phyloP scores from a whole-genome alignment of 2,888 invertebrate genomes.

The Napeogenes sylphis region DNA sequence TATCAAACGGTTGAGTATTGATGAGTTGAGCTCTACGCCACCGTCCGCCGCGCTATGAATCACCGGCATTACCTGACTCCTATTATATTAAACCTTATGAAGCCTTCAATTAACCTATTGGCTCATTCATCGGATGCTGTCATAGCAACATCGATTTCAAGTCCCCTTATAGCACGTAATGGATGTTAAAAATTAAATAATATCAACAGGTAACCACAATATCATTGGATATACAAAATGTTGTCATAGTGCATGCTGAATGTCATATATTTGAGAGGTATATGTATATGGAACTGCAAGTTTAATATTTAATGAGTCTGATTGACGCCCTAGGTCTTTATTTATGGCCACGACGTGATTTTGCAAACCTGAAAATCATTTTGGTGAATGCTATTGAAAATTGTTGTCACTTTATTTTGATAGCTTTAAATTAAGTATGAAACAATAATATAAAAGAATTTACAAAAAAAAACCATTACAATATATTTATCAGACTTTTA shows the following conservation, averaged over 20 bases:
- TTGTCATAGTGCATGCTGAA: slow-evolving; percentile 20
- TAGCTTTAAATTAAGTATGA: background rate
- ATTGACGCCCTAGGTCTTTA: slow-evolving; percentile 36
- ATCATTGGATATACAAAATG: slow-evolving; percentile 11
- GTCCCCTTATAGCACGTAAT: slow-evolving; percentile 13
- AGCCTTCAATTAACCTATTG: background rate
- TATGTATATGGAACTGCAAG: slow-evolving; percentile 38
- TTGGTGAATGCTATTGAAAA: slow-evolving; percentile 14
- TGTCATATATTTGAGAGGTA: slow-evolving; percentile 34
- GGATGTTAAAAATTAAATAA: background rate
- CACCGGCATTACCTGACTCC: slow-evolving; percentile 54
- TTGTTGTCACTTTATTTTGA: slow-evolving; percentile 18
- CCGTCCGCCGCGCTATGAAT: slow-evolving; percentile 53
- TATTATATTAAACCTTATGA: slow-evolving; percentile 12
- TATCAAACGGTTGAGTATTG: slow-evolving; percentile 63
- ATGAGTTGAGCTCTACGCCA: slow-evolving; percentile 50
- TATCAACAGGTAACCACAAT: background rate
- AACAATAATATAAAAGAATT: too few species aligned
- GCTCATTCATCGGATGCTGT: slow-evolving; percentile 14
- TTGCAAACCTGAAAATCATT: slow-evolving; percentile 27
- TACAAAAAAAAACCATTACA: background rate
- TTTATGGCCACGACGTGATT: slow-evolving; percentile 32
- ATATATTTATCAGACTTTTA: background rate
- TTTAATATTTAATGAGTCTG: slow-evolving; percentile 52
- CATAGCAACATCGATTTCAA: background rate